Evolutionary conservation across 2,888 invertebrate genomes (phyloP), one percentile per base, ranked within the genome.

Genomic region (Branchinecta sandiegonensis): DNA sequence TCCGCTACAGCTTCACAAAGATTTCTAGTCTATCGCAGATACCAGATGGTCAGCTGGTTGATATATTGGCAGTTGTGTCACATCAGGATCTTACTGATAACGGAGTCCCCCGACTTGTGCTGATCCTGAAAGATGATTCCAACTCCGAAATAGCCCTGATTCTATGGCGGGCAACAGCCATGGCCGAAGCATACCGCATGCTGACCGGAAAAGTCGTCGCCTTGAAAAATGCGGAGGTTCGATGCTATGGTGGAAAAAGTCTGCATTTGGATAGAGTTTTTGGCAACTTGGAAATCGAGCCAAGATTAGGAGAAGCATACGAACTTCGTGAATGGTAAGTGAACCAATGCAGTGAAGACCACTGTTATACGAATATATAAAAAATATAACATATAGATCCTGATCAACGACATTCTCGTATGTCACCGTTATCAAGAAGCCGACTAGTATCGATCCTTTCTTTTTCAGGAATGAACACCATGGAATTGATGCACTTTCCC

Each of bases 121-220:
- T 56, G n/a, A 56, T 23, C 23, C 63, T 56, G 63, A n/a, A 56
- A 56, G 63, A 56, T 56, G 63, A 56, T 11, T 56, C 63, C 63
- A 56, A 56, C 11, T 8, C 23, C 63, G 23, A 23, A n/a, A 56
- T 56, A 56, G 8, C n/a, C n/a, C 14, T 56, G 23, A 56, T 1
- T 10, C n/a, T 56, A 9, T 56, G 63, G 63, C 8, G 63, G 23
- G n/a, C 14, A 23, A 17, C 14, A 11, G 63, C 14, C 63, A 17
- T 56, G 23, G 63, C 63, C 63, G 23, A 56, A 17, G 63, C n/a
- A n/a, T 11, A 56, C 63, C n/a, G 63, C 23, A 23, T 17, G n/a
- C 11, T 56, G 23, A 56, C n/a, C 14, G 63, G 63, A 9, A 56
- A 56, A 56, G 23, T 56, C 23, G 23, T 56, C n/a, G 63, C 63